phyloP scores from a whole-genome alignment of 2,888 invertebrate genomes.

The Ommatoiulus sabulosus region DNA sequence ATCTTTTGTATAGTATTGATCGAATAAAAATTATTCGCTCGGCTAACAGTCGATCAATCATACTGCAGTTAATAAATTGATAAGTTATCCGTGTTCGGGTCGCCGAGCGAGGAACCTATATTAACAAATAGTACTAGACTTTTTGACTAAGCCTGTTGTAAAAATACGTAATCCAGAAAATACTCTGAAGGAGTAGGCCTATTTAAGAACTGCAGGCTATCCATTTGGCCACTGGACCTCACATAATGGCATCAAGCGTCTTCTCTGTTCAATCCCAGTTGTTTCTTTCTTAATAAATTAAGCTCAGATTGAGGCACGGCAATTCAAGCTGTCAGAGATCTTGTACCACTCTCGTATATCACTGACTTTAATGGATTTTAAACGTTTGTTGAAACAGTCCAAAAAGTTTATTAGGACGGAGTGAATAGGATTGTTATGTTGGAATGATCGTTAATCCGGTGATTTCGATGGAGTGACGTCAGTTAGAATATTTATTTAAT shows the following conservation, averaged over 20 bases:
- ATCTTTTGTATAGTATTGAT: neutral
- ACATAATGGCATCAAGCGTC: neutral
- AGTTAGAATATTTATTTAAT: too few relatives aligned
- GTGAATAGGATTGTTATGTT: too few relatives aligned
- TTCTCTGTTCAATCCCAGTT: neutral
- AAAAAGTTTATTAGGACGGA: too few relatives aligned
- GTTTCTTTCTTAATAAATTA: neutral
- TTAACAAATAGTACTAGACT: neutral
- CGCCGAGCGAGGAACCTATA: neutral
- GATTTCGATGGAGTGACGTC: too few relatives aligned
- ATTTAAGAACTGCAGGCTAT: neutral
- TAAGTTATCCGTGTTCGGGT: neutral
- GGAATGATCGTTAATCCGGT: too few relatives aligned
- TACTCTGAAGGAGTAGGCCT: neutral
- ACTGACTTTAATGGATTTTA: neutral
- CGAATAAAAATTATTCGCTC: neutral
- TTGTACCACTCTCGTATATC: neutral
- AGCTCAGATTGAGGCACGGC: neutral
- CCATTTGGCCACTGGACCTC: neutral
- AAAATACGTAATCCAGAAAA: neutral
- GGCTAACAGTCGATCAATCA: neutral
- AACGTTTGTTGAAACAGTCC: too few relatives aligned
- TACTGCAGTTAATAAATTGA: neutral
- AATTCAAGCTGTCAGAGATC: neutral
- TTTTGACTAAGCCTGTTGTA: neutral